phyloP scores from a whole-genome alignment of 2,797 vertebrate genomes.

The Stomatorhinus walkeri region DNA sequence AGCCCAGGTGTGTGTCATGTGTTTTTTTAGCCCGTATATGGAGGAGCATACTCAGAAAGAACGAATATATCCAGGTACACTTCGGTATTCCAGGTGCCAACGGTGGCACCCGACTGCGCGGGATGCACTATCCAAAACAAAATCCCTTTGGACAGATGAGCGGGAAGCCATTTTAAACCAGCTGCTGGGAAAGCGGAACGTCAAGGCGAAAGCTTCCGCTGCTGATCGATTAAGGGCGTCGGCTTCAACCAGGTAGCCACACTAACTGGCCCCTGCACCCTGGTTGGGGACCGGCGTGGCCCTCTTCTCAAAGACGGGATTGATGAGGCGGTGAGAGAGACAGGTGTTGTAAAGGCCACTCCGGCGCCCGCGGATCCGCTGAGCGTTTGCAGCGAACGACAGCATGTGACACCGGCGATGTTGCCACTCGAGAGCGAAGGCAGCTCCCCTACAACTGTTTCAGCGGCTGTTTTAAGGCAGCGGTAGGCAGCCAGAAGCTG shows the following conservation, averaged over 20 bases:
- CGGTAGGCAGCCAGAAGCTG: not conserved
- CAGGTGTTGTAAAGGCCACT: not conserved
- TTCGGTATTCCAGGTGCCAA: not conserved
- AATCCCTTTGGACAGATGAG: conserved; percentile 4
- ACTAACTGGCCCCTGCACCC: not conserved
- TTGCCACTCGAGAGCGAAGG: not conserved
- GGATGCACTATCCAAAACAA: not conserved
- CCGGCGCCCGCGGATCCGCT: not conserved
- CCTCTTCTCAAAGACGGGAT: not conserved
- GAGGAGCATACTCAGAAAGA: not conserved
- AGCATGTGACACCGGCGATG: not conserved
- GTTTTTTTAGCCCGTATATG: conserved; percentile 26
- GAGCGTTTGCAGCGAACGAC: not conserved
- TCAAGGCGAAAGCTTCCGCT: not conserved
- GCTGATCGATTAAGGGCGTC: not conserved
- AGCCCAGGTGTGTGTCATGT: conserved; percentile 40
- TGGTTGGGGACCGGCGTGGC: not conserved
- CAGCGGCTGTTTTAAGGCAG: conserved; percentile 8
- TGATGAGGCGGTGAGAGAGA: not conserved
- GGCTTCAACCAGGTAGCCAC: not conserved
- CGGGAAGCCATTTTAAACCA: not conserved
- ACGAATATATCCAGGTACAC: conserved; percentile 2
- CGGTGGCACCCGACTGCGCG: not conserved
- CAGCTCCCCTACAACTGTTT: conserved; percentile 4
- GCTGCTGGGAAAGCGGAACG: not conserved